These are phyloP conservation scores for Rhyacophila evoluta DNA, from an alignment of 2,888 invertebrate genomes.

Conservation along the genomic window DNA sequence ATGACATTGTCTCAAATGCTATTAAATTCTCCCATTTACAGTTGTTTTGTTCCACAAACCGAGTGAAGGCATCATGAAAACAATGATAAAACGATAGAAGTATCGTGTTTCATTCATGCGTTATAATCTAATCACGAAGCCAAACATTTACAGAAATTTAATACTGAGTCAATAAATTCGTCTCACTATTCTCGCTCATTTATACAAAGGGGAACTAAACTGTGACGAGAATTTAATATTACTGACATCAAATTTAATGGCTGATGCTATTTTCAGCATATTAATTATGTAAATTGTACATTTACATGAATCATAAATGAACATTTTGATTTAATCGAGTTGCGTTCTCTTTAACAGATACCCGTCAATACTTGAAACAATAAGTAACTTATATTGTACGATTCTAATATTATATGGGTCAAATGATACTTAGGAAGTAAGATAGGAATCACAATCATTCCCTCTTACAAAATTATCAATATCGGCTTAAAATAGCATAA, in stretches of 20 bases:
- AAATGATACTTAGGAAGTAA: too few species aligned
- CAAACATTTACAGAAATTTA: conserved; percentile 22
- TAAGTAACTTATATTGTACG: too few species aligned
- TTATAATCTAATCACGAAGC: conserved; percentile 24
- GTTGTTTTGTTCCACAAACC: neutral
- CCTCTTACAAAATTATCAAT: too few species aligned
- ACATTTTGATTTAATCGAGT: too few species aligned
- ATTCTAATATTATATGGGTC: too few species aligned
- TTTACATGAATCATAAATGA: too few species aligned
- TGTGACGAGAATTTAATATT: neutral
- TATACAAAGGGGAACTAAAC: neutral
- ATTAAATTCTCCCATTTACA: too few species aligned
- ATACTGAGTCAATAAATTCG: conserved; percentile 1
- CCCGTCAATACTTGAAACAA: too few species aligned
- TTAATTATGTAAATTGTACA: neutral
- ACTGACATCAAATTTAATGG: neutral
- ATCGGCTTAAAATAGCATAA: too few species aligned
- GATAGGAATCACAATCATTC: too few species aligned
- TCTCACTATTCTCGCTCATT: neutral
- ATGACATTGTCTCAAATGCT: too few species aligned
- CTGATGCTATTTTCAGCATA: neutral
- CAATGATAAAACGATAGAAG: neutral
- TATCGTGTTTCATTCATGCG: neutral
- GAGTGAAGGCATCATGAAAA: neutral
- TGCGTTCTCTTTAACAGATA: too few species aligned